A percentile compares a stretch with the other conserved stretches of the same genome.
Conservation (phyloP, 2,113 vertebrate species). For the Euleptes europaea region DNA sequence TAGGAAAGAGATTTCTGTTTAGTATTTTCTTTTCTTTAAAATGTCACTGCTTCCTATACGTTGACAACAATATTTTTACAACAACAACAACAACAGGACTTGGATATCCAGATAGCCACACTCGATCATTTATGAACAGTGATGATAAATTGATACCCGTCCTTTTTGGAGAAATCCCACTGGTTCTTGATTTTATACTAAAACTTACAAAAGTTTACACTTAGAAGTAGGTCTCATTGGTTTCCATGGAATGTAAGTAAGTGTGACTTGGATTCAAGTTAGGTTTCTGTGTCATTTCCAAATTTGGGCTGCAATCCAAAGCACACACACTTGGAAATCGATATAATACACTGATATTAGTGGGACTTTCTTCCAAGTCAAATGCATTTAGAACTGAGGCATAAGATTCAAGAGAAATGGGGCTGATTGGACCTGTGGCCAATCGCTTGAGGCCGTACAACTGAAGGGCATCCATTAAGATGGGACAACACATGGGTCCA, state of each 20-base stretch:
- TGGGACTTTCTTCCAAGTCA: constrained; percentile 27
- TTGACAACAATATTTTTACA: not conserved
- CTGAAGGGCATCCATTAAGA: not conserved
- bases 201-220: constrained; percentile 4
- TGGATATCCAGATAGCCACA: not conserved
- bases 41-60: constrained; percentile 27
- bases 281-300: constrained; percentile 42
- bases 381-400: constrained; percentile 20
- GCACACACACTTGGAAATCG: constrained; percentile 49
- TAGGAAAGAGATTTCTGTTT: constrained; percentile 59
- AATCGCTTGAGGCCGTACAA: not conserved
- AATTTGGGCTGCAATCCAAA: constrained; percentile 42
- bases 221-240: constrained; percentile 29
- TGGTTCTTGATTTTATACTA: constrained; percentile 27
- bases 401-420: constrained; percentile 8
- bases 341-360: constrained; percentile 33
- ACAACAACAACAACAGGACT: not conserved
- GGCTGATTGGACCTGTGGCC: not conserved
- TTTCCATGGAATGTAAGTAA: constrained; percentile 34
- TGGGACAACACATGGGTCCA: not conserved
- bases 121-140: constrained; percentile 17
- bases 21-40: constrained; percentile 58
- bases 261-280: constrained; percentile 36
- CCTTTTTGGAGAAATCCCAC: constrained; percentile 19
- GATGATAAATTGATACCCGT: not conserved